These are phyloP conservation scores for Perognathus longimembris DNA, from an alignment of 2,113 vertebrate genomes.

Conservation along the genomic window DNA sequence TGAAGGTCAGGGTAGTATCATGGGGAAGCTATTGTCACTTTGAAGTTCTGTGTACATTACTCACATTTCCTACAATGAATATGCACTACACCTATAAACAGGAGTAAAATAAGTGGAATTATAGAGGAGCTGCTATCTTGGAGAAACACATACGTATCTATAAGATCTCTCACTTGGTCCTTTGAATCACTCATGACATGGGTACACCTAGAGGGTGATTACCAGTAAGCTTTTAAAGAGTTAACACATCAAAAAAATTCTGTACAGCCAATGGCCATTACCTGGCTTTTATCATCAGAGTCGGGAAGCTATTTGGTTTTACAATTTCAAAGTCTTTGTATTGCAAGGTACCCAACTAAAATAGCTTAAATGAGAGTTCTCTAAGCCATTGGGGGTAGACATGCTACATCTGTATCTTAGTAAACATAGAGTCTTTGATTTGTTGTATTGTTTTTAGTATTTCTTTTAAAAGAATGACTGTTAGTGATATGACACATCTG, in stretches of 20 bases:
- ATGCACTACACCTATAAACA: neutral
- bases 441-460: neutral
- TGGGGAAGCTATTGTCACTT: neutral
- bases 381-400: neutral
- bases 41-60: neutral
- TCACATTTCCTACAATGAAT: neutral
- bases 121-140: neutral
- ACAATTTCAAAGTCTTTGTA: neutral
- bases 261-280: neutral
- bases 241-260: neutral
- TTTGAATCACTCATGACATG: neutral
- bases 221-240: constrained; percentile 8
- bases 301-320: constrained; percentile 13
- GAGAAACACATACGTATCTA: neutral
- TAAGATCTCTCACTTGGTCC: neutral
- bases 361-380: neutral
- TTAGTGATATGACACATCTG: neutral
- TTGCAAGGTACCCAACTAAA: neutral
- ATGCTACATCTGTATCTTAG: neutral
- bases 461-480: neutral
- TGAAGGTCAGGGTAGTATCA: neutral
- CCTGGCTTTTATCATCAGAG: neutral
- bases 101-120: neutral
- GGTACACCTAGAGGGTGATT: neutral
- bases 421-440: neutral